Evolutionary conservation across 2,113 vertebrate genomes (phyloP).

Genomic region (Tinamus guttatus): DNA sequence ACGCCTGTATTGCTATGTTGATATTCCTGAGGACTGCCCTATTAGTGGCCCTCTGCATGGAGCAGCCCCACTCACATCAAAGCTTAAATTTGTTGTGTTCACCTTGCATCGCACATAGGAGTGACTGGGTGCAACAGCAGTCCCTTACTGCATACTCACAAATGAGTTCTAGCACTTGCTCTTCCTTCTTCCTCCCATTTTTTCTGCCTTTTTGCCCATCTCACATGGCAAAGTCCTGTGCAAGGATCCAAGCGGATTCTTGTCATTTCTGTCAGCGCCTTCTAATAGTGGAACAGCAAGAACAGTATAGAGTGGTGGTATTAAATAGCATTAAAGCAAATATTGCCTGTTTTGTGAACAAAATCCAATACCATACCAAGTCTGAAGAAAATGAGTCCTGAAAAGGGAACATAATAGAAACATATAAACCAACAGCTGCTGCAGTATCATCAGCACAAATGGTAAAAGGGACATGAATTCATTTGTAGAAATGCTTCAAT

Average conservation of each 20-base stretch:
- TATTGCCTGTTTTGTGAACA: not conserved
- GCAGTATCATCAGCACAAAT: not conserved
- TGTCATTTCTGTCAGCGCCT: not conserved
- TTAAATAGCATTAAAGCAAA: not conserved
- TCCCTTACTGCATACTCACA: not conserved
- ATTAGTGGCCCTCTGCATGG: not conserved
- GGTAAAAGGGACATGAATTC: not conserved
- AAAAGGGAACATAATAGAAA: not conserved
- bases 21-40: not conserved
- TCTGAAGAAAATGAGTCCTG: not conserved
- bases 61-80: not conserved
- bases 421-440: not conserved
- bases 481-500: not conserved
- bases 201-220: not conserved
- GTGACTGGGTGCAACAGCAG: not conserved
- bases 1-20: not conserved
- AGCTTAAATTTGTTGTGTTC: not conserved
- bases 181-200: not conserved
- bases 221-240: not conserved
- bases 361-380: not conserved
- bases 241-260: not conserved
- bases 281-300: not conserved
- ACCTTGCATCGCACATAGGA: not conserved
- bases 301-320: not conserved
- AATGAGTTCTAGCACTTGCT: not conserved